phyloP scores from a whole-genome alignment of 1,140 invertebrate species.

The Sitophilus oryzae region DNA sequence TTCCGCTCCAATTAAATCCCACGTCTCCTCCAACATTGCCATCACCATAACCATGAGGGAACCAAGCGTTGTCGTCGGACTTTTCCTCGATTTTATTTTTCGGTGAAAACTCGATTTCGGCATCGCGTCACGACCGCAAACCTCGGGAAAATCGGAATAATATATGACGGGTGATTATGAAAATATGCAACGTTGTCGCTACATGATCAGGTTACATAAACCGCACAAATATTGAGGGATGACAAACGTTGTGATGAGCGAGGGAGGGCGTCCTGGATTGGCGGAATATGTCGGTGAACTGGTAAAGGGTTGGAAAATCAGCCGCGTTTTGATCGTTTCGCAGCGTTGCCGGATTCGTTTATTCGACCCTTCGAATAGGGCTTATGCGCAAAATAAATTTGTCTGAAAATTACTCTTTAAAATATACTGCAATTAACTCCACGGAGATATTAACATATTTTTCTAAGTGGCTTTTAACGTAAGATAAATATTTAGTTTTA shows the following conservation, averaged over 20 bases:
- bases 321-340: conserved; percentile 4
- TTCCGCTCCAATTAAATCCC: background rate
- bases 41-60: background rate
- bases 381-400: too few relatives aligned
- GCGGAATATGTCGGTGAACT: conserved; percentile 19
- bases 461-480: too few relatives aligned
- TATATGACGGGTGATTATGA: too few relatives aligned
- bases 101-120: too few relatives aligned
- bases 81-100: too few relatives aligned
- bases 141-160: too few relatives aligned
- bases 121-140: too few relatives aligned
- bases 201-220: conserved; percentile 16
- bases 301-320: conserved; percentile 17
- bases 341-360: conserved; percentile 10
- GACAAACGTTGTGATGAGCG: background rate
- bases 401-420: too few relatives aligned
- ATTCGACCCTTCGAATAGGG: background rate
- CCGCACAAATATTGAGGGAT: conserved; percentile 5
- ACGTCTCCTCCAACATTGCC: conserved; percentile 3
- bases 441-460: too few relatives aligned
- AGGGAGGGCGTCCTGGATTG: background rate
- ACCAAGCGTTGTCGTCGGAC: too few relatives aligned
- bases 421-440: too few relatives aligned
- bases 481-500: too few relatives aligned
- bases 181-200: background rate